A percentile compares a stretch with the other conserved stretches of the same genome.
Evolutionary conservation across 1,140 invertebrate species (phyloP).

Genomic region (Contarinia nasturtii): DNA sequence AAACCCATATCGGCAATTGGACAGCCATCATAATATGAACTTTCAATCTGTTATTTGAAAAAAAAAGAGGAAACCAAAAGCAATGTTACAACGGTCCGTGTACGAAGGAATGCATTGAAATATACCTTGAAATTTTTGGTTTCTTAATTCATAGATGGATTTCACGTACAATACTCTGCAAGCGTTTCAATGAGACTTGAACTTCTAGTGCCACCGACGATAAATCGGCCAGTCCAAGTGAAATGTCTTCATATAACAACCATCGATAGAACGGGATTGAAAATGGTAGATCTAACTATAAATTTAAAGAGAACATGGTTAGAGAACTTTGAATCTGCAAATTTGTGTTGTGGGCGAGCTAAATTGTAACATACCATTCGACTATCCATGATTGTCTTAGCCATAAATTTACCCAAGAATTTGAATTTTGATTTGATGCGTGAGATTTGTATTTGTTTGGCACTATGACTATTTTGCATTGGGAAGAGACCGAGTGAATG

Average conservation of each 20-base stretch:
- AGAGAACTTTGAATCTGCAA: too few species aligned
- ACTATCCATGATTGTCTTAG: constrained; percentile 97
- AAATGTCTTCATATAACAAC: constrained; percentile 76
- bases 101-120: too few species aligned
- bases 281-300: constrained; percentile 86
- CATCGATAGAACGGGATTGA: constrained; percentile 92
- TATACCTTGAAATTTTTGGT: constrained; percentile 43
- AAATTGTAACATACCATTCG: constrained; percentile 95
- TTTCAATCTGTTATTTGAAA: constrained; percentile 56
- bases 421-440: constrained; percentile 88
- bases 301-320: constrained; percentile 11
- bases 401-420: constrained; percentile 97
- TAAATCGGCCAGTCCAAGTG: constrained; percentile 66
- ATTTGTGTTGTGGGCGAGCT: too few species aligned
- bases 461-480: constrained; percentile 62
- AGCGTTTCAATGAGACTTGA: constrained; percentile 62
- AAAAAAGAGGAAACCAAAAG: too few species aligned
- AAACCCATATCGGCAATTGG: constrained; percentile 79
- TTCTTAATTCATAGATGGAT: constrained; percentile 33
- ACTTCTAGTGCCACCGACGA: constrained; percentile 71
- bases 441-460: constrained; percentile 69
- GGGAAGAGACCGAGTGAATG: constrained; percentile 72
- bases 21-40: constrained; percentile 71
- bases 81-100: too few species aligned
- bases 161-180: constrained; percentile 58